A percentile compares a stretch with the other conserved stretches of the same genome.
These are phyloP conservation scores for Hemithea aestivaria DNA, from an alignment of 2,888 invertebrate species.

Conservation along the genomic window DNA sequence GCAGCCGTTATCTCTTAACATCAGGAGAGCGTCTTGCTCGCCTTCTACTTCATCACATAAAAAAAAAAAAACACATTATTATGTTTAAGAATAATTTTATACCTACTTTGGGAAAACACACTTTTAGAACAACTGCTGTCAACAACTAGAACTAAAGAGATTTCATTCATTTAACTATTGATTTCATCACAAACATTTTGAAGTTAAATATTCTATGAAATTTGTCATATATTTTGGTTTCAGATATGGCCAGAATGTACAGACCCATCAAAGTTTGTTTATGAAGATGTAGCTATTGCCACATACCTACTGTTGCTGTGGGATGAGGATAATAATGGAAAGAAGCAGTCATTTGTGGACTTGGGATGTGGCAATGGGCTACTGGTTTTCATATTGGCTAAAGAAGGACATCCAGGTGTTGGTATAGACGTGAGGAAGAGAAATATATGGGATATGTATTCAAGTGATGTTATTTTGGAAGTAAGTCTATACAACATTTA, in stretches of 20 bases:
- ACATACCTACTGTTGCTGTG: constrained; percentile 91
- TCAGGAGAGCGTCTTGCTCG: no score
- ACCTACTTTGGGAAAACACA: no score
- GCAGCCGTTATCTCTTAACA: no score
- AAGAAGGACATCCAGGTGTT: constrained; percentile 89
- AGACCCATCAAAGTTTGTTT: constrained; percentile 96
- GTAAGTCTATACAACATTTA: constrained; percentile 50
- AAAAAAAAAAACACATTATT: no score
- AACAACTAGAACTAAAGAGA: no score
- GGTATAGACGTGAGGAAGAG: constrained; percentile 92
- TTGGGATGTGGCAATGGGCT: constrained; percentile 99
- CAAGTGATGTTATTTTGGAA: constrained; percentile 81
- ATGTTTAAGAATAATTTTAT: no score
- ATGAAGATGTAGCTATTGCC: constrained; percentile 97
- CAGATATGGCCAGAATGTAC: constrained; percentile 95
- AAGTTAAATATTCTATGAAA: no score
- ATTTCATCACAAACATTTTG: no score
- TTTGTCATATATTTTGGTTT: no score
- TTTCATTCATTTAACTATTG: no score
- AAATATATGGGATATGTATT: constrained; percentile 92
- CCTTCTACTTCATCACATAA: no score
- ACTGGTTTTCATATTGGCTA: constrained; percentile 89
- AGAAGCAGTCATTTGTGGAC: constrained; percentile 88
- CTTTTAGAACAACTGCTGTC: no score
- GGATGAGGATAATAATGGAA: constrained; percentile 78